Conservation (phyloP, 2,888 invertebrate species). For the Nesidiocoris tenuis region DNA sequence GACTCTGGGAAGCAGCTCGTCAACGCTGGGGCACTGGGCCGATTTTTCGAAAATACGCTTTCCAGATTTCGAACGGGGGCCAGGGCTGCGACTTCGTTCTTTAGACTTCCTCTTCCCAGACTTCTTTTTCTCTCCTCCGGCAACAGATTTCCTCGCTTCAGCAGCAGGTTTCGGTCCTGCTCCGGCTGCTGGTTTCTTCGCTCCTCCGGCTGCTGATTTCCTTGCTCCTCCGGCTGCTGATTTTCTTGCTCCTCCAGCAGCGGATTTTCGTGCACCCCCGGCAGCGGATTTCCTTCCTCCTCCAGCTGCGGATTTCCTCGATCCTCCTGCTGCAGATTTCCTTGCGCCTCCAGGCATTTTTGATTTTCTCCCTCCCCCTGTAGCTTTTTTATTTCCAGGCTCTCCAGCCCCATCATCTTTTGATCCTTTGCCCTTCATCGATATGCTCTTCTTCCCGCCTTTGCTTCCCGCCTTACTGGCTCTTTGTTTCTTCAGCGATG, state of each 20-base stretch:
- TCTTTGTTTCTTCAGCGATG: background rate
- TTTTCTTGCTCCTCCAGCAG: slow-evolving; percentile 21
- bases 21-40: slow-evolving; percentile 29
- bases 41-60: slow-evolving; percentile 5
- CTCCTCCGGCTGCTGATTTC: background rate
- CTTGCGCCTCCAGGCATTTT: slow-evolving; percentile 7
- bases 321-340: slow-evolving; percentile 14
- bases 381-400: background rate
- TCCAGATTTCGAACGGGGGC: background rate
- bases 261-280: slow-evolving; percentile 6
- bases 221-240: slow-evolving; percentile 14
- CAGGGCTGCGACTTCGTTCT: background rate
- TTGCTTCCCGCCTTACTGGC: background rate
- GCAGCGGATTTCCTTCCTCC: background rate
- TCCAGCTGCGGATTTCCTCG: background rate
- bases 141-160: slow-evolving; percentile 18
- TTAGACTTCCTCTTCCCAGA: background rate
- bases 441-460: background rate
- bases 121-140: background rate
- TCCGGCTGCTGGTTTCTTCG: too few relatives aligned
- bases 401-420: background rate
- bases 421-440: background rate
- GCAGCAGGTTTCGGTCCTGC: too few relatives aligned
- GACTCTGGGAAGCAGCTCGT: slow-evolving; percentile 20
- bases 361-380: background rate